These are phyloP conservation scores for Dissostichus mawsoni DNA, from an alignment of 2,113 vertebrate species.

Conservation along the genomic window DNA sequence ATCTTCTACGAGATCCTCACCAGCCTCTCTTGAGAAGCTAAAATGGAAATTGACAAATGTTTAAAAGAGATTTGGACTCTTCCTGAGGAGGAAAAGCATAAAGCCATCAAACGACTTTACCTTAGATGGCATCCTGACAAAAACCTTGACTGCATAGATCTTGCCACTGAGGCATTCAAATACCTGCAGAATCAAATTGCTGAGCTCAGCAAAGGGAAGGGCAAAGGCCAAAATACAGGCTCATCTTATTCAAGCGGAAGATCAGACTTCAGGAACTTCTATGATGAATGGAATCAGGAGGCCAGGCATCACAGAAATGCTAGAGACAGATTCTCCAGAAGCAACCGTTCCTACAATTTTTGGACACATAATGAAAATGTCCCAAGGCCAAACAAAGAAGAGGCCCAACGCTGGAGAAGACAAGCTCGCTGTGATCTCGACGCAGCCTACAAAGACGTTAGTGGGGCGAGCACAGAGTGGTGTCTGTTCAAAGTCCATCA, in stretches of 20 bases:
- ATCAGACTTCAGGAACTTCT: conserved; percentile 65
- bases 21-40: conserved; percentile 77
- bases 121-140: conserved; percentile 88
- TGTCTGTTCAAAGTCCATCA: conserved; percentile 86
- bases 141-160: conserved; percentile 70
- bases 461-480: conserved; percentile 81
- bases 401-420: conserved; percentile 83
- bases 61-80: conserved; percentile 81
- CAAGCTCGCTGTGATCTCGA: conserved; percentile 85
- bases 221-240: conserved; percentile 1
- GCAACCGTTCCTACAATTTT: conserved; percentile 74
- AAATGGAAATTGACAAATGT: conserved; percentile 82
- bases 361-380: conserved; percentile 70
- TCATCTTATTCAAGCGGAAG: not conserved
- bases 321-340: conserved; percentile 61
- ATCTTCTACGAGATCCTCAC: conserved; percentile 53
- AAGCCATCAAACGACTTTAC: conserved; percentile 84
- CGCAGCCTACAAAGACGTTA: conserved; percentile 75
- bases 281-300: conserved; percentile 79
- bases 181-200: conserved; percentile 79
- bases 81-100: conserved; percentile 71
- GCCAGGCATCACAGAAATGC: conserved; percentile 75
- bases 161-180: conserved; percentile 79
- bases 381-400: conserved; percentile 73
- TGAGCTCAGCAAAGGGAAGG: conserved; percentile 55